Evolutionary conservation across 2,797 vertebrate genomes (phyloP), one percentile per base, ranked within the genome.

Genomic region (Triplophysa yarkandensis): DNA sequence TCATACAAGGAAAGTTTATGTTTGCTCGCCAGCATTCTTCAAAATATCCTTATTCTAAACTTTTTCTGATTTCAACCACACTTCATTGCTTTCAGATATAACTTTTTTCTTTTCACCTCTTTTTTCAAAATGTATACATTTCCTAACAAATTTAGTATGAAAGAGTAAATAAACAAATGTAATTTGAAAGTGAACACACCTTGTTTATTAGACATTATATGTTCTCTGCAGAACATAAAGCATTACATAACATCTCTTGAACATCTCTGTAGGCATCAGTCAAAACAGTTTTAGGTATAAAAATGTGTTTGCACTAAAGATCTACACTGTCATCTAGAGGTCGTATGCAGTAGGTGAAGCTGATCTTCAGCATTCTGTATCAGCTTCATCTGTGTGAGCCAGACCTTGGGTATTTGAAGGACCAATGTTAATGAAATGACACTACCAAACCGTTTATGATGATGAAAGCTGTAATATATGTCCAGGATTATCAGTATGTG

Each of bases 301-400:
- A 61, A 71, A 60, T 6, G 28, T 34, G 13, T n/a, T 23, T 13
- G 11, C 23, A 71, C 57, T 66, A 11, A 58, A 72, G 72, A 69
- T 77, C 80, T 80, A 66, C 67, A 82, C 80, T 77, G 77, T 79
- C 82, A 80, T 77, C 83, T 85, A 81, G 74, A 74, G 83, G 70
- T 66, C 32, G 39, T 54, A 73, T 39, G 68, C 57, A 57, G 77
- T 62, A 79, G 39, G 54, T 76, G 60, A 57, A 60, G 11, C 61
- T 62, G 27, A 63, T 60, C 1, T 21, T 28, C 9, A 48, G 39
- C 60, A 58, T 65, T 19, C 30, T 6, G 27, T 17, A 46, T 41
- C 30, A 57, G 54, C 8, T 60, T 67, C 19, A 39, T 21, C 9
- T 19, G 13, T 21, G 41, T 36, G 21, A 57, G 28, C 14, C 16